Base-by-base conservation (phyloP, 2,888 invertebrate genomes). In the Rhagonycha lutea region DNA sequence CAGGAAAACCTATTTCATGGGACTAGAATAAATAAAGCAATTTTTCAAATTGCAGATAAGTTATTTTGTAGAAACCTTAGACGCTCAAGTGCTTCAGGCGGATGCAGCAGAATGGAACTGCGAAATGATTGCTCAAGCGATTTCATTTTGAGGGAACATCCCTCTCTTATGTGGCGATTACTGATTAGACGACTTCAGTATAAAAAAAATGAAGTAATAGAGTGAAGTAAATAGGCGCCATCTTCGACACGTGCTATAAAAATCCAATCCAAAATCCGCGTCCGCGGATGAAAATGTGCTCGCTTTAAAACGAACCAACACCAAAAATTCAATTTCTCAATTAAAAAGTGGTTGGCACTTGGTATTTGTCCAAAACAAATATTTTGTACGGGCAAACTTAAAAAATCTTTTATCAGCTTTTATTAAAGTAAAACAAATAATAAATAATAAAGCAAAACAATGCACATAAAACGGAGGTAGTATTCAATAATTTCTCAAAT, bases 1-100 rank as follows among this genome's bases (percentile, higher is more conserved):
- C 72, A 70, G 74, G 72, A 76, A 77, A 77, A 71, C 75, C 73
- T 65, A 68, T 73, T 79, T 76, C 73, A 68, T 73, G 71, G 73
- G 71, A 70, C 75, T 77, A 77, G 80, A 82, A 81, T 82, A 82
- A 82, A 82, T 82, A 82, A 82, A 80, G 81, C 81, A 81, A 82
- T 82, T 81, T 82, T 81, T 82, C 80, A 81, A 81, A 81, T 81
- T 81, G 82, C 78, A 79, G 79, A 81, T 81, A 79, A 80, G 79
- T 80, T 76, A 77, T 80, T 76, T 68, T 47, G 74, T 76, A 74
- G 77, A 74, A 75, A 73, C 65, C 72, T 61, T 62, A 61, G 70
- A 74, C 70, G 70, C 70, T 73, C 69, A 70, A 74, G 70, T 67
- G 76, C 74, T 73, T 72, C 65, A 14, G 70, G 70, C 76, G 74